Evolutionary conservation across 2,113 vertebrate genomes (phyloP).

Genomic region (Perca schrenkii): DNA sequence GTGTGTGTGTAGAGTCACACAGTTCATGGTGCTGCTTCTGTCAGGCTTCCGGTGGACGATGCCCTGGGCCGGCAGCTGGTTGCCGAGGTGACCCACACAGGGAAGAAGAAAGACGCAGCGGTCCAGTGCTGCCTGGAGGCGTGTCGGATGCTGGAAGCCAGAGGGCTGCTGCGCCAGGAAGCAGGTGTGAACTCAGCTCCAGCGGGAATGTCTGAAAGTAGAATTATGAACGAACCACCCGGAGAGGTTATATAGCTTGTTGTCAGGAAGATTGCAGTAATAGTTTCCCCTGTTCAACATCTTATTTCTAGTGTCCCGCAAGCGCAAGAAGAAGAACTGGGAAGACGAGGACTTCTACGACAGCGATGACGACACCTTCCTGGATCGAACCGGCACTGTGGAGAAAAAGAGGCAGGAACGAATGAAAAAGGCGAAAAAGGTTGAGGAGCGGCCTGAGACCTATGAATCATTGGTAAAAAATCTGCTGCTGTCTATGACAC

Average conservation of each 20-base stretch:
- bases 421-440: slow-evolving; percentile 98
- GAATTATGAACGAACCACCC: neutral
- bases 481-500: neutral
- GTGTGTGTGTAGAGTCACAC: fast-evolving
- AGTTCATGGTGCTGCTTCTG: neutral
- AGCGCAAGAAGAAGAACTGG: slow-evolving; percentile 98
- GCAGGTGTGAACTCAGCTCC: slow-evolving; percentile 85
- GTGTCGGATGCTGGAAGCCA: slow-evolving; percentile 94
- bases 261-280: fast-evolving
- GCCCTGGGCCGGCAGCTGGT: slow-evolving; percentile 93
- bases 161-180: slow-evolving; percentile 96
- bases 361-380: slow-evolving; percentile 97
- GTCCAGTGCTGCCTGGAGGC: slow-evolving; percentile 94
- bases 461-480: slow-evolving; percentile 90
- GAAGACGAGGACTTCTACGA: slow-evolving; percentile 98
- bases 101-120: slow-evolving; percentile 96
- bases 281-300: neutral
- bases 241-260: neutral
- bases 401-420: slow-evolving; percentile 94
- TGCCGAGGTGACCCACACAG: slow-evolving; percentile 92
- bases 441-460: slow-evolving; percentile 93
- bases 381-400: slow-evolving; percentile 94
- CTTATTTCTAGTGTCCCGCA: slow-evolving; percentile 89
- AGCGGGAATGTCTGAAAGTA: neutral
- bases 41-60: slow-evolving; percentile 94